A percentile compares a stretch with the other conserved stretches of the same genome.
Evolutionary conservation across 2,888 invertebrate genomes (phyloP).

Genomic region (Ryuthela nishihirai): DNA sequence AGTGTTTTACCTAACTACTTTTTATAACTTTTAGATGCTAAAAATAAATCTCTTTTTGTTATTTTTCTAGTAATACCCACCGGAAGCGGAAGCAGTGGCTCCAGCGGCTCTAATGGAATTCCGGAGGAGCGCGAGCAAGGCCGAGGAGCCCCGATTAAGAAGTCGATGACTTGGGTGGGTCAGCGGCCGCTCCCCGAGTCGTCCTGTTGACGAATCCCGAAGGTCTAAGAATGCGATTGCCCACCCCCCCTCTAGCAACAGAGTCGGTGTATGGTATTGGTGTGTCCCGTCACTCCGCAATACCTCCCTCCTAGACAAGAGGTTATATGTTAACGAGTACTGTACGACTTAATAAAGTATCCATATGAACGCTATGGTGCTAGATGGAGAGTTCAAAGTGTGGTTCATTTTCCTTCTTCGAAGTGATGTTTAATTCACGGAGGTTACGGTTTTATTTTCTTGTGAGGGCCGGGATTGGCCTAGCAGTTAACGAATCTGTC

Average conservation of each 20-base stretch:
- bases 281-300: conserved; percentile 9
- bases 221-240: conserved; percentile 21
- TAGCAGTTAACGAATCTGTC: too few relatives aligned
- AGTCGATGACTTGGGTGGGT: conserved; percentile 28
- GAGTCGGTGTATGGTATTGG: conserved; percentile 12
- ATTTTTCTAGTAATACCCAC: conserved; percentile 10
- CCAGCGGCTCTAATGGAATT: conserved; percentile 29
- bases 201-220: conserved; percentile 33
- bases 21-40: background rate
- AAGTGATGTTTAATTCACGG: too few relatives aligned
- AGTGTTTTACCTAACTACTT: background rate
- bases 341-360: conserved; percentile 33
- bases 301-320: conserved; percentile 25
- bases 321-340: conserved; percentile 17
- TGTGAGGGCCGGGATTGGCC: too few relatives aligned
- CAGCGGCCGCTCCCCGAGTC: conserved; percentile 30
- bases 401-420: too few relatives aligned
- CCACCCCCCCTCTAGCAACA: conserved; percentile 26
- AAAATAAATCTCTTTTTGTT: background rate
- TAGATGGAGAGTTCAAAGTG: too few relatives aligned
- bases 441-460: too few relatives aligned
- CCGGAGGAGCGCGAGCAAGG: conserved; percentile 13
- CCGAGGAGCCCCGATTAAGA: conserved; percentile 13
- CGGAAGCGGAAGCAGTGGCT: conserved; percentile 32
- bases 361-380: conserved; percentile 36